Base-by-base conservation (phyloP, 2,113 vertebrate species). In the Paracanthobrama guichenoti region DNA sequence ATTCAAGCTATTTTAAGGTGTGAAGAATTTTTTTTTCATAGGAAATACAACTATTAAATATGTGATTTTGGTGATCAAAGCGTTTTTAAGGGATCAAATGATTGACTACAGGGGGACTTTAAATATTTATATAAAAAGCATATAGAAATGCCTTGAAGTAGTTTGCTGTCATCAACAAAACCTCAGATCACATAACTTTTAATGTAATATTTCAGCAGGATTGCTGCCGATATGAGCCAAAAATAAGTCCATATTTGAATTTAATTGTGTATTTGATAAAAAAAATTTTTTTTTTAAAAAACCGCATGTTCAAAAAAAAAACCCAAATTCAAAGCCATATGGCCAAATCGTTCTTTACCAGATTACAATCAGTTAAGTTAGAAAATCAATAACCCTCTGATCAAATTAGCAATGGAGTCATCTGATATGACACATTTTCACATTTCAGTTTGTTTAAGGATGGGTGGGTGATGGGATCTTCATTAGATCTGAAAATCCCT, bases 391-490 rank as follows among this genome's bases (percentile, higher is more conserved):
- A 79, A 20, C 39, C 62, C 71, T 86, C 24, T n/a, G 28, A 44
- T 59, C 85, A 64, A 74, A 55, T 86, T 18, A 57, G 62, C 60
- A 35, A 59, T 53, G 64, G 67, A 44, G 42, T 83, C 31, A 84
- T 60, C 53, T 64, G 57, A 86, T 84, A 46, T 67, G 67, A 79
- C 66, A 67, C 67, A 80, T 73, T 79, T 64, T 84, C 73, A 84
- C 73, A 42, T 71, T 14, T 8, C 20, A 64, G 26, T 31, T 78
- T 77, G 80, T 73, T 31, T 26, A 48, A 78, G 73, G 42, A 22
- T 66, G 59, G 53, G 2, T 55, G 53, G 53, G 11, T 3, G 24
- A 7, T 16, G 12, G 18, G n/a, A 39, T 72, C 60, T 69, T 64
- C 39, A 79, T 42, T 46, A 48, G 82, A 81, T 81, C 24, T 2